A percentile compares a stretch with the other conserved stretches of the same genome.
These are phyloP conservation scores for Drosophila vallismaia DNA, from an alignment of 2,888 invertebrate genomes.

Conservation along the genomic window DNA sequence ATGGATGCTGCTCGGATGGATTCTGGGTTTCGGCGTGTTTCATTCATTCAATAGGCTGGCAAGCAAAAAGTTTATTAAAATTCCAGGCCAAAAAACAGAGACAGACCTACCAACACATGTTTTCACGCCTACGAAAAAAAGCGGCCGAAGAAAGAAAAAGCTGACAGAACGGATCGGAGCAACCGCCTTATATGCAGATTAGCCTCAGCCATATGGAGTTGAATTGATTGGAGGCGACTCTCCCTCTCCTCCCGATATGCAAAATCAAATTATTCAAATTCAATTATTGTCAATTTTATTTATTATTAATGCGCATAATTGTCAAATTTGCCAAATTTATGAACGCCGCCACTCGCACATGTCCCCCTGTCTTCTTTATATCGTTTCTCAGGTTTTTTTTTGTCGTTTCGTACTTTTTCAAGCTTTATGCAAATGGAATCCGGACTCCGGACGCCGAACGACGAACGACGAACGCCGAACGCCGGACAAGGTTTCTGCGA, in stretches of 20 bases:
- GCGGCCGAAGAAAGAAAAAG: conserved; percentile 8
- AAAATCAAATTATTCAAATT: conserved; percentile 77
- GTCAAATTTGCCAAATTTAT: conserved; percentile 83
- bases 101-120: conserved; percentile 64
- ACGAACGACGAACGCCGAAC: conserved; percentile 45
- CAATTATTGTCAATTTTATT: conserved; percentile 83
- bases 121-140: conserved; percentile 73
- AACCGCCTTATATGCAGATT: conserved; percentile 74
- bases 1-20: conserved; percentile 39
- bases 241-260: conserved; percentile 48
- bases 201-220: conserved; percentile 57
- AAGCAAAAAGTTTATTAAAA: conserved; percentile 69
- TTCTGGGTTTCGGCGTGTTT: background rate
- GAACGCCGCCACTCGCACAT: conserved; percentile 47
- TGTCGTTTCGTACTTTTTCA: background rate
- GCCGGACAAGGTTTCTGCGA: conserved; percentile 64
- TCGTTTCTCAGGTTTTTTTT: background rate
- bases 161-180: conserved; percentile 39
- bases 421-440: conserved; percentile 63
- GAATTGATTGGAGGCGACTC: conserved; percentile 1
- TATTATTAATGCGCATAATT: conserved; percentile 84
- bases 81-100: conserved; percentile 47
- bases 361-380: background rate
- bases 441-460: conserved; percentile 35
- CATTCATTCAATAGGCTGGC: conserved; percentile 45